Conservation (phyloP, 2,797 vertebrate genomes). For the Aphelocoma californica region DNA sequence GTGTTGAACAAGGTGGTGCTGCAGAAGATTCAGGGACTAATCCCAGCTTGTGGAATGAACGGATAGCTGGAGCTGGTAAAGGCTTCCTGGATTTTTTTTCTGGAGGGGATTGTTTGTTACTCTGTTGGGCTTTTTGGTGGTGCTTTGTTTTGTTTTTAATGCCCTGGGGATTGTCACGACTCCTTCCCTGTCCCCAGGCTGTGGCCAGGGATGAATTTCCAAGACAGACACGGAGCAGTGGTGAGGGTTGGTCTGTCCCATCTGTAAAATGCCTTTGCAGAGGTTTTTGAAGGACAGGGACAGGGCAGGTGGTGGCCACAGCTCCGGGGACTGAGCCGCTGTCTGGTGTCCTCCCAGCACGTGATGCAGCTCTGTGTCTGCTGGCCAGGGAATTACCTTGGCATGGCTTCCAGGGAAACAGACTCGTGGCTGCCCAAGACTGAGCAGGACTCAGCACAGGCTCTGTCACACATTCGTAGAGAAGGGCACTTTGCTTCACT, state of each 20-base stretch:
- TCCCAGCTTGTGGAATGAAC: not conserved
- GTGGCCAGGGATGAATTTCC: not conserved
- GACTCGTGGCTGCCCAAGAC: not conserved
- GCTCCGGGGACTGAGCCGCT: not conserved
- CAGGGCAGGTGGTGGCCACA: not conserved
- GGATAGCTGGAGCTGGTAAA: not conserved
- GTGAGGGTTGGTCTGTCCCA: rapidly evolving
- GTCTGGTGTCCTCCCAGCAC: not conserved
- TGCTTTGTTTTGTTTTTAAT: not conserved
- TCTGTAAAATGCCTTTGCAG: not conserved
- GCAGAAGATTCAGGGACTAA: not conserved
- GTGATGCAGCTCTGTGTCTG: rapidly evolving
- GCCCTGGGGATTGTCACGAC: too few relatives aligned
- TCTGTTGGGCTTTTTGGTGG: not conserved
- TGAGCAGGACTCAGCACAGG: not conserved
- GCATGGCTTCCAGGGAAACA: not conserved
- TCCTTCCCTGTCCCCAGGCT: not conserved
- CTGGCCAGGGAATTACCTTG: not conserved
- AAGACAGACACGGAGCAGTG: rapidly evolving
- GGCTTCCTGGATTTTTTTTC: not conserved
- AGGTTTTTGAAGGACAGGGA: not conserved
- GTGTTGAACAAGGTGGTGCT: not conserved
- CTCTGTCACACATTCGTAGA: rapidly evolving
- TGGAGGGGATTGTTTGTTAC: not conserved
- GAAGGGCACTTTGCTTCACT: not conserved